Conservation (phyloP, 2,888 invertebrate species). For the Pollenia labialis region DNA sequence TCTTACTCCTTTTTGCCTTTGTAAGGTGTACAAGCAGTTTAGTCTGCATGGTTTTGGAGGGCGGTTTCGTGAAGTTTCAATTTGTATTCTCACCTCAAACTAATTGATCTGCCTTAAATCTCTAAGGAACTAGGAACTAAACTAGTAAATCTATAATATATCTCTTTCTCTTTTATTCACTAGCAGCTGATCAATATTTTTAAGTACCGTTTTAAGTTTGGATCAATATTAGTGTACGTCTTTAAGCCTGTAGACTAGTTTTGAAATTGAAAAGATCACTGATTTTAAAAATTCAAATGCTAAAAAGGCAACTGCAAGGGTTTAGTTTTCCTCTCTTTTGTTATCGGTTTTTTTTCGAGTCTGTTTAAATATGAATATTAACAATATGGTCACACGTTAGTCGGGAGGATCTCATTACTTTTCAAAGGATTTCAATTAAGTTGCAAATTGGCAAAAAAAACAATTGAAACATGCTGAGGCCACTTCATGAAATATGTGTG, state of each 20-base stretch:
- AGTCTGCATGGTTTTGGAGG: constrained; percentile 45
- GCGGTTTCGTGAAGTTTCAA: constrained; percentile 77
- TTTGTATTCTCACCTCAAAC: constrained; percentile 82
- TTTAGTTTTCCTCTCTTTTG: constrained; percentile 26
- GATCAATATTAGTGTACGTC: constrained; percentile 52
- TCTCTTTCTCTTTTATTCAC: background rate
- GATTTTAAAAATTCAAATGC: constrained; percentile 69
- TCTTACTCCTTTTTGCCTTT: constrained; percentile 12
- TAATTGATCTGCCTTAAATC: constrained; percentile 81
- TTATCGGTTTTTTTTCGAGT: background rate
- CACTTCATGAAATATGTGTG: constrained; percentile 40
- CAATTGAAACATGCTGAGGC: constrained; percentile 75
- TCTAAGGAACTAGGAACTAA: constrained; percentile 31
- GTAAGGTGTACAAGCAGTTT: constrained; percentile 8
- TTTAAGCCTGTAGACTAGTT: constrained; percentile 39
- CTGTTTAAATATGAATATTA: constrained; percentile 37
- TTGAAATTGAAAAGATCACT: constrained; percentile 65
- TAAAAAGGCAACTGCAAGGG: constrained; percentile 73
- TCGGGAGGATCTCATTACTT: constrained; percentile 79
- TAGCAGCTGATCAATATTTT: constrained; percentile 54
- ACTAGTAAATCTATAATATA: constrained; percentile 5
- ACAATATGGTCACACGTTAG: constrained; percentile 22
- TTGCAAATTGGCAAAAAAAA: constrained; percentile 81
- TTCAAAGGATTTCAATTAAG: constrained; percentile 83
- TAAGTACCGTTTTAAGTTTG: constrained; percentile 50